Percentiles rank a stretch among this genome's conserved stretches.
phyloP scores from a whole-genome alignment of 2,888 invertebrate genomes.

The Alitta virens region DNA sequence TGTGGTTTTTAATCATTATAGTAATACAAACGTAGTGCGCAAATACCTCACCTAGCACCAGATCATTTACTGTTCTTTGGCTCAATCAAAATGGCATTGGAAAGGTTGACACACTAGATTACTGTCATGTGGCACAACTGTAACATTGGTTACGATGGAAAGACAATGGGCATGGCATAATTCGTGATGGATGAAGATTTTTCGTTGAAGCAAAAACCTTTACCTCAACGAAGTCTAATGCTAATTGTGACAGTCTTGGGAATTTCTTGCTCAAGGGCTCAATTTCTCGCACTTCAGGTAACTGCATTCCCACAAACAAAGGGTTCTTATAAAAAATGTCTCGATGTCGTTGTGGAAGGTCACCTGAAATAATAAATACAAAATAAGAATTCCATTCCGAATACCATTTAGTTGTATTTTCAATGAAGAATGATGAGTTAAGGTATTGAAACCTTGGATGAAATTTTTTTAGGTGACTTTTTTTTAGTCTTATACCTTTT shows the following conservation, averaged over 20 bases:
- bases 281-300: constrained; percentile 41
- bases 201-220: no score
- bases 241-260: constrained; percentile 49
- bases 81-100: no score
- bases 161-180: no score
- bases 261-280: constrained; percentile 52
- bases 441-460: background rate
- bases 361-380: constrained; percentile 37
- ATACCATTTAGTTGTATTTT: background rate
- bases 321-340: constrained; percentile 56
- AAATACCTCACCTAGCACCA: no score
- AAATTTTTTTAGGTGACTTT: background rate
- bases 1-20: no score
- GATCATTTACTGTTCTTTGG: no score
- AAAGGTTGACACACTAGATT: no score
- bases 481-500: background rate
- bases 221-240: constrained; percentile 84
- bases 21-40: no score
- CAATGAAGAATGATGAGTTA: background rate
- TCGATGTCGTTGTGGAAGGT: constrained; percentile 51
- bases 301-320: constrained; percentile 52
- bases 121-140: no score
- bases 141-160: no score
- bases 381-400: background rate
- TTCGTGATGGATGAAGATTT: no score